Evolutionary conservation across 2,888 invertebrate genomes (phyloP).

Genomic region (Acanthococcus lagerstroemiae): DNA sequence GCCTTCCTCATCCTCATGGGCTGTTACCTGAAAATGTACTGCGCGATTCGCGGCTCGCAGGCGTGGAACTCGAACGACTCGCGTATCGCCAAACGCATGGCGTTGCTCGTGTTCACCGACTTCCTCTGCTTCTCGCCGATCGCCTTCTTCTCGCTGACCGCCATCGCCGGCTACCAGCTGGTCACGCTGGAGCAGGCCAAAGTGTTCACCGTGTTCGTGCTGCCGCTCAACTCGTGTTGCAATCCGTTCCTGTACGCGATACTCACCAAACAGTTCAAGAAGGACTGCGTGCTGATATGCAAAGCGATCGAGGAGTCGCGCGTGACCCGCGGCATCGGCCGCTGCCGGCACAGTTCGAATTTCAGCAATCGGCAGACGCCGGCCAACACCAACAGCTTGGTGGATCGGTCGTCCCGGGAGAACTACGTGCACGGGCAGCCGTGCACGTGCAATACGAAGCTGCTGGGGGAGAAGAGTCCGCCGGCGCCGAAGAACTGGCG

Average conservation of each 20-base stretch:
- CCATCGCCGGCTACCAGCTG: conserved; percentile 80
- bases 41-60: conserved; percentile 87
- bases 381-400: conserved; percentile 72
- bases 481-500: conserved; percentile 38
- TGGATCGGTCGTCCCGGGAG: conserved; percentile 67
- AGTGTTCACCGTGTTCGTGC: conserved; percentile 85
- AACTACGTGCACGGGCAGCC: conserved; percentile 47
- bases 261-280: conserved; percentile 93
- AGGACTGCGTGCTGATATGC: conserved; percentile 90
- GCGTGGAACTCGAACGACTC: conserved; percentile 98
- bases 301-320: conserved; percentile 91
- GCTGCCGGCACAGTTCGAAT: conserved; percentile 75
- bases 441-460: conserved; percentile 51
- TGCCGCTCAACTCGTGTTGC: conserved; percentile 93
- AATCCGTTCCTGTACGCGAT: conserved; percentile 97
- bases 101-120: conserved; percentile 90
- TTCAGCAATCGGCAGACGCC: conserved; percentile 81
- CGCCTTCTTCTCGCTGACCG: conserved; percentile 87
- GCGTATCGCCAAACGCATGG: conserved; percentile 92
- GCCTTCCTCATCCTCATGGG: conserved; percentile 91
- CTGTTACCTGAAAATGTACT: conserved; percentile 95
- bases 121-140: conserved; percentile 98
- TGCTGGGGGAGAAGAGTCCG: conserved; percentile 44
- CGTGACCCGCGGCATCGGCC: conserved; percentile 75
- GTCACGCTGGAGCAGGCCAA: conserved; percentile 92